A percentile compares a stretch with the other conserved stretches of the same genome.
Evolutionary conservation across 2,888 invertebrate species (phyloP).

Genomic region (Lypha dubia): DNA sequence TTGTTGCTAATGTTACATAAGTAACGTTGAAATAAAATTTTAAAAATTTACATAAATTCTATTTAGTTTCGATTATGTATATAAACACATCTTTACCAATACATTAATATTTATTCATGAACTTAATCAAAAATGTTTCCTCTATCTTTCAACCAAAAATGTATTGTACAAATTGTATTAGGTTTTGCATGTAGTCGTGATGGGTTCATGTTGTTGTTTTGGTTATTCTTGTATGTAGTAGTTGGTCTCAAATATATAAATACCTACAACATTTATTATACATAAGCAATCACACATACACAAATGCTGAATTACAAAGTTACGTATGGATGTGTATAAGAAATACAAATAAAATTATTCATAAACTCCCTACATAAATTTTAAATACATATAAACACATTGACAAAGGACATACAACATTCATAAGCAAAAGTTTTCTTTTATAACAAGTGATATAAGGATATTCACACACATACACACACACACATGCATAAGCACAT

Average conservation of each 20-base stretch:
- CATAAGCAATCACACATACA: not conserved
- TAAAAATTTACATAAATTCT: no score
- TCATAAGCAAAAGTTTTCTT: conserved; percentile 47
- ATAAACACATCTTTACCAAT: not conserved
- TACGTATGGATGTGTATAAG: conserved; percentile 17
- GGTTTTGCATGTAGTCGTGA: conserved; percentile 76
- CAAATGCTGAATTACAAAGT: not conserved
- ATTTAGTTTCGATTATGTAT: not conserved
- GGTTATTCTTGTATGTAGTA: conserved; percentile 9
- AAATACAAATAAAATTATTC: conserved; percentile 62
- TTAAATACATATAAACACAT: conserved; percentile 15
- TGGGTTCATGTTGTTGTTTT: conserved; percentile 78
- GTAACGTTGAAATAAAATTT: no score
- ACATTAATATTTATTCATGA: conserved; percentile 38
- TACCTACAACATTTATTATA: conserved; percentile 27
- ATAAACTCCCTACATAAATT: conserved; percentile 66
- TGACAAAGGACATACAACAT: not conserved
- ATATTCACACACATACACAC: conserved; percentile 13
- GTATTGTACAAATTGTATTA: conserved; percentile 62
- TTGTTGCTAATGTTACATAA: no score
- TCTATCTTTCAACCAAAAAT: conserved; percentile 77
- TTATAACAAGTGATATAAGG: conserved; percentile 32
- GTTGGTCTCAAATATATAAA: conserved; percentile 16
- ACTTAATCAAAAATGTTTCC: conserved; percentile 44
- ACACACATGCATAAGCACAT: no score